A percentile compares a stretch with the other conserved stretches of the same genome.
Conservation (phyloP, 2,113 vertebrate genomes). For the Puffinus mauretanicus region DNA sequence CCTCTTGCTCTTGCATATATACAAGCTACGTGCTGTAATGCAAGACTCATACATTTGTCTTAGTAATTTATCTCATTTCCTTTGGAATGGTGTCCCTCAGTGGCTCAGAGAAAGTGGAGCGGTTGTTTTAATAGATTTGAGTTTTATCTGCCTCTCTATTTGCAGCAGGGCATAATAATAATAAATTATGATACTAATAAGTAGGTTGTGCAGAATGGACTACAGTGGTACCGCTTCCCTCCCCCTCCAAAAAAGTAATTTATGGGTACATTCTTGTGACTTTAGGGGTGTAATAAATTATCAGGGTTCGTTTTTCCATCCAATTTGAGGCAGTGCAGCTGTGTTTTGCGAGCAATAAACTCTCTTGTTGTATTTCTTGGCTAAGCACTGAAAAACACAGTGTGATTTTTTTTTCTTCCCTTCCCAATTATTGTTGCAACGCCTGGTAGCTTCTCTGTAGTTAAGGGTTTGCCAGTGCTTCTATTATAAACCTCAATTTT, state of each 20-base stretch:
- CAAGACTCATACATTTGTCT: constrained; percentile 24
- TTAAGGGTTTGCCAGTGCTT: constrained; percentile 69
- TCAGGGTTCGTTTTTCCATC: constrained; percentile 72
- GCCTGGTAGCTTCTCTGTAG: constrained; percentile 66
- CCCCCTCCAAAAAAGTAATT: constrained; percentile 70
- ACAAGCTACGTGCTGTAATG: background rate
- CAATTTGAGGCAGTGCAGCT: constrained; percentile 77
- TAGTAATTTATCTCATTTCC: constrained; percentile 67
- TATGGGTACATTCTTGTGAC: constrained; percentile 75
- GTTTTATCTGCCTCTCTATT: constrained; percentile 75
- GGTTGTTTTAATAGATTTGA: constrained; percentile 76
- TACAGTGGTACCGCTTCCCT: constrained; percentile 47
- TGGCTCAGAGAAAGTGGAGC: constrained; percentile 67
- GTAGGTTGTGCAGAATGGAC: constrained; percentile 70
- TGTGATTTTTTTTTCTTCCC: constrained; percentile 46
- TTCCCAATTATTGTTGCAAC: constrained; percentile 67
- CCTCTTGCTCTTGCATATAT: constrained; percentile 30
- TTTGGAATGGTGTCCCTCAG: constrained; percentile 63
- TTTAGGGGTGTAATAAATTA: constrained; percentile 82
- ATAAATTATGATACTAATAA: constrained; percentile 82
- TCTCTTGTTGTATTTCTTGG: constrained; percentile 71
- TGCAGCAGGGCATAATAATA: constrained; percentile 73
- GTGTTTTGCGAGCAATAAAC: constrained; percentile 78
- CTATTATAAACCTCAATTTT: constrained; percentile 66
- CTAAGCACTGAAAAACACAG: constrained; percentile 72